These are phyloP conservation scores for Zosterops borbonicus DNA, from an alignment of 2,113 vertebrate genomes.

Conservation along the genomic window DNA sequence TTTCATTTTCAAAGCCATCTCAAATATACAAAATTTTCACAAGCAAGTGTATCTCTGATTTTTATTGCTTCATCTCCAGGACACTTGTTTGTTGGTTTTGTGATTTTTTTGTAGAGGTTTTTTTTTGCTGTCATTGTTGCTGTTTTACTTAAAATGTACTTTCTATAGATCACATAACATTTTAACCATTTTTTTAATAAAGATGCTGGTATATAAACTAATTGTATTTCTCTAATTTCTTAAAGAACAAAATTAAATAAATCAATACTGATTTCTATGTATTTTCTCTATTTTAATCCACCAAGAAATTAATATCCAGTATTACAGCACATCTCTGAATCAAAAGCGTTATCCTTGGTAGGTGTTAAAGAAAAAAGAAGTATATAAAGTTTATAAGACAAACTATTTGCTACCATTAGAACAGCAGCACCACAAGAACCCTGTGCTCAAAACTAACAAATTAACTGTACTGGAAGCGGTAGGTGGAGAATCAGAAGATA, in stretches of 20 bases:
- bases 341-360: not conserved
- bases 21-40: not conserved
- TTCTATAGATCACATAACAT: not conserved
- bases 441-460: not conserved
- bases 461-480: not conserved
- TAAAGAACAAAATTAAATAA: not conserved
- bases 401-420: not conserved
- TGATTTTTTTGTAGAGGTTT: fast-evolving
- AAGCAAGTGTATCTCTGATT: not conserved
- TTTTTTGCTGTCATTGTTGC: too few relatives aligned
- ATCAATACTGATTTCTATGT: not conserved
- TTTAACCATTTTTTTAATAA: not conserved
- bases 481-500: not conserved
- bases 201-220: not conserved
- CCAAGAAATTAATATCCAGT: not conserved
- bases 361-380: not conserved
- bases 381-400: not conserved
- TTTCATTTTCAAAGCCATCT: not conserved
- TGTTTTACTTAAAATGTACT: not conserved
- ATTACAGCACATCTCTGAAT: not conserved
- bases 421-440: not conserved
- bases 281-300: not conserved
- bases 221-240: not conserved
- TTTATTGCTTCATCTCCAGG: not conserved
- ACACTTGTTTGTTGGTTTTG: not conserved